phyloP scores from a whole-genome alignment of 1,140 invertebrate genomes.

The Paraescarpia echinospica region DNA sequence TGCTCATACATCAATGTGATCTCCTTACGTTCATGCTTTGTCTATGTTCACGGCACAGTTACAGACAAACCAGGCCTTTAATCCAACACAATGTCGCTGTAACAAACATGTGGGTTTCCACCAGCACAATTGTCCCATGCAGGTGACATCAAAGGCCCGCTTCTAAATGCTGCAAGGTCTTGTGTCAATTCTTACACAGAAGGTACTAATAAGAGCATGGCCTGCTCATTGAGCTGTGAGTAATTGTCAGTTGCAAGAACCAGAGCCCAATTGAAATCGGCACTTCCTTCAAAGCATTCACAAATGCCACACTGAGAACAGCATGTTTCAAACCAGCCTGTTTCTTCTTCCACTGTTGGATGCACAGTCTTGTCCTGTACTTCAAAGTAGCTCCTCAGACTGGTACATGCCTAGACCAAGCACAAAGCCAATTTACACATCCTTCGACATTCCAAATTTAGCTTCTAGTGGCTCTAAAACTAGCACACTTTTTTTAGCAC shows the following conservation, averaged over 20 bases:
- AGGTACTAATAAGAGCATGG: neutral
- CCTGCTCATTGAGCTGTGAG: neutral
- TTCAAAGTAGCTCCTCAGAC: neutral
- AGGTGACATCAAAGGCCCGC: neutral
- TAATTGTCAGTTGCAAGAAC: neutral
- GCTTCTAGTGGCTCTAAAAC: neutral
- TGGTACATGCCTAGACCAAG: neutral
- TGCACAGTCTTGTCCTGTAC: neutral
- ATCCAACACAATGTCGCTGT: neutral
- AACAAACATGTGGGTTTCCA: neutral
- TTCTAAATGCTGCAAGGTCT: neutral
- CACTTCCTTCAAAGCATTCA: neutral
- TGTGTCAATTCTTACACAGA: neutral
- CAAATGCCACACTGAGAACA: neutral
- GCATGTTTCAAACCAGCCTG: too few species aligned
- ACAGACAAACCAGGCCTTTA: neutral
- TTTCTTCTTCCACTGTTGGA: neutral
- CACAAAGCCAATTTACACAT: neutral
- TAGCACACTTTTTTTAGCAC: neutral
- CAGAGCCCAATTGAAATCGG: neutral
- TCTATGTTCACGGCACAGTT: too few species aligned
- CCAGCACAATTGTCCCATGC: neutral
- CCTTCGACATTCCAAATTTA: constrained; percentile 1
- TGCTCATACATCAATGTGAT: neutral
- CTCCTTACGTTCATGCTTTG: neutral